A percentile compares a stretch with the other conserved stretches of the same genome.
Evolutionary conservation across 2,113 vertebrate species (phyloP).

Genomic region (Saccopteryx leptura): DNA sequence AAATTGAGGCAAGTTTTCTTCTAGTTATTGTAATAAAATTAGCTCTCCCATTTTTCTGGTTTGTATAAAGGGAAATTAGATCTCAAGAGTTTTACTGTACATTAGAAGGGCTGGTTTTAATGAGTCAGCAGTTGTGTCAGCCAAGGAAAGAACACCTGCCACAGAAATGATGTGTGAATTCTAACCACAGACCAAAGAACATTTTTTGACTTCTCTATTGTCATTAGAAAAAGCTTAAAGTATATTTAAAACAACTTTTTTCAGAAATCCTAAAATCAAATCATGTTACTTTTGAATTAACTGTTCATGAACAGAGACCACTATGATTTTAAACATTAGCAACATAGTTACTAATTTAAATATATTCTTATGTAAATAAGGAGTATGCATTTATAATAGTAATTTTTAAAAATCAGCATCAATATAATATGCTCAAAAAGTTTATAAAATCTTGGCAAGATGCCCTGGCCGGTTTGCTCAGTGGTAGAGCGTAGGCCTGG

Average conservation of each 20-base stretch:
- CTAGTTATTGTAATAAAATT: neutral
- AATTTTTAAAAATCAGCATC: neutral
- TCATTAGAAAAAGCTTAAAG: slow-evolving; percentile 34
- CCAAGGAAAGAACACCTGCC: slow-evolving; percentile 49
- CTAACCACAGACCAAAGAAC: slow-evolving; percentile 66
- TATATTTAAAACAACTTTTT: neutral
- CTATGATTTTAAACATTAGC: slow-evolving; percentile 14
- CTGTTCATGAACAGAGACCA: neutral
- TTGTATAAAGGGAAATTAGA: neutral
- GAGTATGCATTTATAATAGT: neutral
- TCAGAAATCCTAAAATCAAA: slow-evolving; percentile 1
- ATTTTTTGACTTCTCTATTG: neutral
- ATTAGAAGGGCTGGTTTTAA: slow-evolving; percentile 9
- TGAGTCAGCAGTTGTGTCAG: slow-evolving; percentile 27
- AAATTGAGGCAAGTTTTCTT: neutral
- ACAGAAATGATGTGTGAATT: neutral
- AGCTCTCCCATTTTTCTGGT: neutral
- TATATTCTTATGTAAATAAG: neutral
- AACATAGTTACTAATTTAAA: slow-evolving; percentile 12
- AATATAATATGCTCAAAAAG: neutral
- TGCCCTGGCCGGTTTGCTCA: no score
- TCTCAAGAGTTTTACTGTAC: neutral
- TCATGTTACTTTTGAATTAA: slow-evolving; percentile 17
- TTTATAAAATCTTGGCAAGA: neutral
- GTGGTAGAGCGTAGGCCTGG: no score